These are phyloP conservation scores for Spilosoma lubricipeda DNA, from an alignment of 2,888 invertebrate genomes.

Conservation along the genomic window DNA sequence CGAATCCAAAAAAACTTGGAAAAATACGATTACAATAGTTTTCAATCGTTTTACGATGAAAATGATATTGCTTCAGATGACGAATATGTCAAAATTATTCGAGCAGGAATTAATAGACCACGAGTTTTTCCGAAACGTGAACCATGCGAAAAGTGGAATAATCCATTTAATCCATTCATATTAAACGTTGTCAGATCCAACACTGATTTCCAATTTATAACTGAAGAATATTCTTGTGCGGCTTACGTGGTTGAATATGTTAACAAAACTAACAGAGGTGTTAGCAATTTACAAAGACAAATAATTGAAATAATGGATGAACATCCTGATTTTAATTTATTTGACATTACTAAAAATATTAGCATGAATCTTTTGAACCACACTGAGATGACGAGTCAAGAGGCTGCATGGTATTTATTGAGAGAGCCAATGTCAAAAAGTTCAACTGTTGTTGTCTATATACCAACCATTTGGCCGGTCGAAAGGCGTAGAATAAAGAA, in stretches of 20 bases:
- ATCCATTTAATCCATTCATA: conserved; percentile 63
- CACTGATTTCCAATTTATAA: conserved; percentile 63
- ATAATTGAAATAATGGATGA: conserved; percentile 57
- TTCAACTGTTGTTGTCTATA: conserved; percentile 34
- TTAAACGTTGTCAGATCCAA: conserved; percentile 55
- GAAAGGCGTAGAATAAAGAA: conserved; percentile 29
- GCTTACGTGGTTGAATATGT: conserved; percentile 67
- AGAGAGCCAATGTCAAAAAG: conserved; percentile 43
- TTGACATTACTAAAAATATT: conserved; percentile 43
- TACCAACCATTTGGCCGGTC: conserved; percentile 16
- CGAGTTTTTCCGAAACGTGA: conserved; percentile 47
- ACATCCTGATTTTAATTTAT: conserved; percentile 14
- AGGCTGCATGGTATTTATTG: conserved; percentile 42
- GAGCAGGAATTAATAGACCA: conserved; percentile 47
- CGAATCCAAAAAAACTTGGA: conserved; percentile 44
- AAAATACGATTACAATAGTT: conserved; percentile 42
- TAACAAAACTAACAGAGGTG: conserved; percentile 63
- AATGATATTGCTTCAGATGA: conserved; percentile 53
- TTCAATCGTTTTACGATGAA: conserved; percentile 42
- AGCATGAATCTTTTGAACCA: conserved; percentile 39
- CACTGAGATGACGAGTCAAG: conserved; percentile 55
- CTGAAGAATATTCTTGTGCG: conserved; percentile 70
- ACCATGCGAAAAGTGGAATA: conserved; percentile 57
- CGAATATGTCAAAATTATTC: conserved; percentile 27
- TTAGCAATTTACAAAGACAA: conserved; percentile 62